A percentile compares a stretch with the other conserved stretches of the same genome.
Evolutionary conservation across 2,888 invertebrate species (phyloP).

Genomic region (Oxytorus armatus): DNA sequence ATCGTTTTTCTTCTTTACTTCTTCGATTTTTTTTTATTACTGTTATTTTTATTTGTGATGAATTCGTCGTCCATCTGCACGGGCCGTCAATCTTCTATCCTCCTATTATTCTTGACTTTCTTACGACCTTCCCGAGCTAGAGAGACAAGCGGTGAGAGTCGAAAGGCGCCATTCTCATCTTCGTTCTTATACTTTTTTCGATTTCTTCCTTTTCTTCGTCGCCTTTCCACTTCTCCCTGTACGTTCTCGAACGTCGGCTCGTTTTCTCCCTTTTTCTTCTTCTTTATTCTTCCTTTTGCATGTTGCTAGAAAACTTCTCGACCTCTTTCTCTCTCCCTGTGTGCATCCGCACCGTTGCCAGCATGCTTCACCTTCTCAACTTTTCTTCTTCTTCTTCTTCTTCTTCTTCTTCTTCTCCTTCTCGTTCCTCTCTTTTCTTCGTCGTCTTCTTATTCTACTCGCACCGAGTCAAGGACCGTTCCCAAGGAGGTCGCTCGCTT

Average conservation of each 20-base stretch:
- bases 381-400: conserved; percentile 67
- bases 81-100: conserved; percentile 28
- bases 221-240: conserved; percentile 50
- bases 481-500: conserved; percentile 84
- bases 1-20: conserved; percentile 31
- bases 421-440: conserved; percentile 62
- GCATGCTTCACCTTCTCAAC: conserved; percentile 63
- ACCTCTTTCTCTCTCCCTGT: conserved; percentile 54
- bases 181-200: conserved; percentile 46
- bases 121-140: conserved; percentile 61
- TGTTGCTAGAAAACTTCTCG: conserved; percentile 58
- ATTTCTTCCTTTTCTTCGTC: conserved; percentile 66
- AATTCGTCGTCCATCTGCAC: conserved; percentile 12
- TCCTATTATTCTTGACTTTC: conserved; percentile 56
- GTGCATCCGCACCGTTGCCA: conserved; percentile 50
- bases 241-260: conserved; percentile 53
- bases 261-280: conserved; percentile 45
- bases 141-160: conserved; percentile 62
- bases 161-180: conserved; percentile 68
- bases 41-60: conserved; percentile 32
- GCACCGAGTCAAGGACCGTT: conserved; percentile 84
- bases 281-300: conserved; percentile 58
- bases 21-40: conserved; percentile 21
- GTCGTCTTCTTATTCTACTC: conserved; percentile 68
- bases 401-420: conserved; percentile 65